These are phyloP conservation scores for Epizoanthus scotinus DNA, from an alignment of 92 coral and sea anemone genomes.

Conservation along the genomic window DNA sequence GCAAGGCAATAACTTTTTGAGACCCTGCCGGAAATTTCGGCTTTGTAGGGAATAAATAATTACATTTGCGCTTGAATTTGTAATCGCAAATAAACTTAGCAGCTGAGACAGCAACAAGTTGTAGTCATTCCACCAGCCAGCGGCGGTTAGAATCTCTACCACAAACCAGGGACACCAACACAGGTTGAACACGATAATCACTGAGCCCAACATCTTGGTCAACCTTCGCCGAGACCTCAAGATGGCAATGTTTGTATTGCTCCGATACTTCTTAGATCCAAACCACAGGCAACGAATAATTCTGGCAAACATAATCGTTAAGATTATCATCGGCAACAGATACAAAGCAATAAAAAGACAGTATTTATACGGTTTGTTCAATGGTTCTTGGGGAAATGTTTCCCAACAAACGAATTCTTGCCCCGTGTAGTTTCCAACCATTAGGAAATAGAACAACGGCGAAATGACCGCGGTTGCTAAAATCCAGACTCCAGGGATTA, in stretches of 20 bases:
- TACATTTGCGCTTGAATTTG: constrained; percentile 69
- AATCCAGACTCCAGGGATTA: constrained; percentile 62
- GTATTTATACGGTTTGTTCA: constrained; percentile 48
- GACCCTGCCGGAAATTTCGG: constrained; percentile 53
- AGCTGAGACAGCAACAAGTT: constrained; percentile 42
- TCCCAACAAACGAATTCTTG: constrained; percentile 65
- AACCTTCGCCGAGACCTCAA: constrained; percentile 59
- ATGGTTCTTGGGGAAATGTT: constrained; percentile 50
- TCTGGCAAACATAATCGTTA: constrained; percentile 33
- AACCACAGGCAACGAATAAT: constrained; percentile 51
- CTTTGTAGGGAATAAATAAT: constrained; percentile 75
- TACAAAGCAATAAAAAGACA: constrained; percentile 59
- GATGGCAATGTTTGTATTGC: constrained; percentile 46
- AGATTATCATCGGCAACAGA: constrained; percentile 57
- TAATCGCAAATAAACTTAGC: constrained; percentile 54
- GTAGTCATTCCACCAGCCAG: constrained; percentile 28
- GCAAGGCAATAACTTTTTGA: constrained; percentile 1
- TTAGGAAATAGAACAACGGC: constrained; percentile 47
- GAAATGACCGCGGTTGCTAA: constrained; percentile 34
- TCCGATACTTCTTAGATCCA: background rate
- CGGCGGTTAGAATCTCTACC: constrained; percentile 47
- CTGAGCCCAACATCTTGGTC: constrained; percentile 61
- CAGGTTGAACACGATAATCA: constrained; percentile 62
- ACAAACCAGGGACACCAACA: constrained; percentile 83
- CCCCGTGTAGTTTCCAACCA: background rate